These are phyloP conservation scores for Drosophila ananassae DNA, from an alignment of 1,140 invertebrate species.

Conservation along the genomic window DNA sequence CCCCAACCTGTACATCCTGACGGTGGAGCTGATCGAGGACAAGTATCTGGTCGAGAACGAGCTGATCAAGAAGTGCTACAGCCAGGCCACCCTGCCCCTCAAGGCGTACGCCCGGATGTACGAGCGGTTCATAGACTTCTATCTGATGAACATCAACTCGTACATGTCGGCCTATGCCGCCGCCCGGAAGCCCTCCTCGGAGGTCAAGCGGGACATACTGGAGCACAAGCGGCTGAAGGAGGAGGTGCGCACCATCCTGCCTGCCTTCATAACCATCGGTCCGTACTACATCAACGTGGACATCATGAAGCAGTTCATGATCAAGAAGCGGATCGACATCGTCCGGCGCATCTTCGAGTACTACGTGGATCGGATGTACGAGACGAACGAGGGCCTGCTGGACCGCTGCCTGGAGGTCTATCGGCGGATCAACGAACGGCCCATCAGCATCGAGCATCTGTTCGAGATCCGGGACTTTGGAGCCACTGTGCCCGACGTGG, in stretches of 20 bases:
- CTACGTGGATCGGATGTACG: constrained; percentile 78
- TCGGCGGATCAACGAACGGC: constrained; percentile 56
- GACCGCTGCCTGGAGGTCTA: constrained; percentile 61
- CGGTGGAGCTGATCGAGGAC: constrained; percentile 78
- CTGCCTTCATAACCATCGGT: constrained; percentile 70
- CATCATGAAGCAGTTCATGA: constrained; percentile 65
- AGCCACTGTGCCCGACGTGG: constrained; percentile 58
- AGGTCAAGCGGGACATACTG: constrained; percentile 72
- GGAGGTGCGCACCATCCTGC: constrained; percentile 67
- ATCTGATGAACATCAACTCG: constrained; percentile 42
- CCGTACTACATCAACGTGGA: constrained; percentile 77
- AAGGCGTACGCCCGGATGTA: constrained; percentile 57
- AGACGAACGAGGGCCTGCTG: constrained; percentile 59
- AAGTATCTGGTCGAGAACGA: constrained; percentile 48
- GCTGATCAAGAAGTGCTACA: constrained; percentile 54
- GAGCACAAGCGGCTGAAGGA: constrained; percentile 73
- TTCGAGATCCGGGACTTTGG: constrained; percentile 70
- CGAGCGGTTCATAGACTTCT: constrained; percentile 73
- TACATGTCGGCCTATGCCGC: constrained; percentile 64
- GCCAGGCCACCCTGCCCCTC: constrained; percentile 58
- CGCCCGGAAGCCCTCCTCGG: constrained; percentile 51
- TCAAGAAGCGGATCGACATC: constrained; percentile 72
- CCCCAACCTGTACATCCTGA: constrained; percentile 66
- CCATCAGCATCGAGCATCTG: constrained; percentile 74
- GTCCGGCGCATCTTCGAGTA: constrained; percentile 73